Percentiles rank a stretch among this genome's conserved stretches.
These are phyloP conservation scores for Malachius bipustulatus DNA, from an alignment of 2,888 invertebrate genomes.

Conservation along the genomic window DNA sequence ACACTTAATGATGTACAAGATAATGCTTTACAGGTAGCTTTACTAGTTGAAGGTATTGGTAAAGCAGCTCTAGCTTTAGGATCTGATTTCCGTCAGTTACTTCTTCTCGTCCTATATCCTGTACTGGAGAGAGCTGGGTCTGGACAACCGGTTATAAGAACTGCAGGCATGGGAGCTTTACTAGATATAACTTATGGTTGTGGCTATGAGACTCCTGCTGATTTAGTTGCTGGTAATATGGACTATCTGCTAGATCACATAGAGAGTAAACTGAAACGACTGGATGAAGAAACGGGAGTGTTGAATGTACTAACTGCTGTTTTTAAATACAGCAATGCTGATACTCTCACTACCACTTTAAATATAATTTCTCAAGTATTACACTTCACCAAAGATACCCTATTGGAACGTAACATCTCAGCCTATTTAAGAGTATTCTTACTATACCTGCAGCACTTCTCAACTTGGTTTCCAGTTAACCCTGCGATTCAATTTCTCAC, in stretches of 20 bases:
- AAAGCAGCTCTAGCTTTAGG: conserved; percentile 45
- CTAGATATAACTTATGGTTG: conserved; percentile 46
- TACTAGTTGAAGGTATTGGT: conserved; percentile 60
- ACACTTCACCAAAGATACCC: too few relatives aligned
- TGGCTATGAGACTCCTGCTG: conserved; percentile 41
- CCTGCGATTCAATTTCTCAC: too few relatives aligned
- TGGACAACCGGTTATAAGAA: conserved; percentile 48
- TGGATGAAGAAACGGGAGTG: conserved; percentile 50
- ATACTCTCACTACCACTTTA: too few relatives aligned
- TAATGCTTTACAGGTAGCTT: conserved; percentile 54
- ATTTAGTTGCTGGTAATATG: conserved; percentile 54
- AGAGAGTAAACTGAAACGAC: conserved; percentile 49
- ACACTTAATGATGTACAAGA: conserved; percentile 41
- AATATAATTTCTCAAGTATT: conserved; percentile 40
- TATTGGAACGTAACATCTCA: too few relatives aligned
- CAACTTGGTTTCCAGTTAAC: too few relatives aligned
- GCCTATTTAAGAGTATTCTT: too few relatives aligned
- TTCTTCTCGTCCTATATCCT: conserved; percentile 54
- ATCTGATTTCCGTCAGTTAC: conserved; percentile 44
- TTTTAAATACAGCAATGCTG: conserved; percentile 54
- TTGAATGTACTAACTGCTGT: conserved; percentile 61
- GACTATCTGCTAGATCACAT: conserved; percentile 66
- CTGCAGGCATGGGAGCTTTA: conserved; percentile 48
- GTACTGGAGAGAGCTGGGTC: conserved; percentile 61
- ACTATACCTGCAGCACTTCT: too few relatives aligned